phyloP scores from a whole-genome alignment of 2,113 vertebrate species.

The Amblyopsis rosae region DNA sequence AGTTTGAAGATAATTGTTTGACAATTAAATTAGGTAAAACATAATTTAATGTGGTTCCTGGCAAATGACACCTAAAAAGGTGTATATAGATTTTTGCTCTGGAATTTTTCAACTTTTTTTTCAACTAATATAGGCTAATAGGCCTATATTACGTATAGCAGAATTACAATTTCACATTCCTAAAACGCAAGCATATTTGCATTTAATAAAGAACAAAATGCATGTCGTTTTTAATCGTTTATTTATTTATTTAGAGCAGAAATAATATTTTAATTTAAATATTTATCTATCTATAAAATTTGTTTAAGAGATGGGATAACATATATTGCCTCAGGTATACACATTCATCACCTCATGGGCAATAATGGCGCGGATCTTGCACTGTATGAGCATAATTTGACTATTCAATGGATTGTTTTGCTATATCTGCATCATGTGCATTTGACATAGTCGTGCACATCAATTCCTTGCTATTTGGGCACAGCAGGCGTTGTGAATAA shows the following conservation, averaged over 20 bases:
- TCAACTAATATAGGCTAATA: too few relatives aligned
- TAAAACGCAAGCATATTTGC: too few relatives aligned
- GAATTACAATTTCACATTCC: too few relatives aligned
- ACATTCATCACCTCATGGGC: not conserved
- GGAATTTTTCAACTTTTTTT: too few relatives aligned
- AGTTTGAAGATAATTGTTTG: too few relatives aligned
- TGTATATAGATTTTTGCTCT: too few relatives aligned
- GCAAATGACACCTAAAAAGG: too few relatives aligned
- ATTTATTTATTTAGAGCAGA: not conserved
- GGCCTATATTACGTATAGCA: too few relatives aligned
- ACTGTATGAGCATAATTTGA: not conserved
- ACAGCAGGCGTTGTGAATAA: slow-evolving; percentile 54
- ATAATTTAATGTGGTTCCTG: too few relatives aligned
- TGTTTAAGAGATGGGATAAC: not conserved
- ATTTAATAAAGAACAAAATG: not conserved
- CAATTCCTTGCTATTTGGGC: slow-evolving; percentile 7
- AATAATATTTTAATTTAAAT: not conserved
- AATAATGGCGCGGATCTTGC: not conserved
- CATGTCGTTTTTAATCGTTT: not conserved
- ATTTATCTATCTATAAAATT: not conserved
- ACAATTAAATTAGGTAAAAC: too few relatives aligned
- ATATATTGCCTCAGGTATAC: not conserved
- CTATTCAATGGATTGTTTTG: slow-evolving; percentile 26
- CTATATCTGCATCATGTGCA: slow-evolving; percentile 1
- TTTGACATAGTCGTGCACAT: slow-evolving; percentile 25